Evolutionary conservation across 2,113 vertebrate species (phyloP), one percentile per base, ranked within the genome.

Genomic region (Ammodramus savannarum): DNA sequence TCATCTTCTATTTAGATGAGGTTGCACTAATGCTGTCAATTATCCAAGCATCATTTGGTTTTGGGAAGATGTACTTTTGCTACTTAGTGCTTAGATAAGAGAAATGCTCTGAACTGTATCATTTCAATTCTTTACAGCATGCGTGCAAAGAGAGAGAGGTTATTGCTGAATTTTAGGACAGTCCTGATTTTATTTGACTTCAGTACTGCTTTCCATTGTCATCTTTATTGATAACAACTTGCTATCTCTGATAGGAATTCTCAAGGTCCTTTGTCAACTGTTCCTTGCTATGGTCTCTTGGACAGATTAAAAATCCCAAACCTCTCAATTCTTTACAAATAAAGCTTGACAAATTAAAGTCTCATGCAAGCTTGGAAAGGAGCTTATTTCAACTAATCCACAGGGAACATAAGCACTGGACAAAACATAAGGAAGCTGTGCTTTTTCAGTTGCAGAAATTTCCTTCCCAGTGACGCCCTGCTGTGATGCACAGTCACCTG

Each of bases 21-120:
- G 63, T 87, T 93, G 71, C 63, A 74, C 67, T 93, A 94, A 91
- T 85, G 89, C 78, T 91, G 91, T 93, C 89, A 94, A 90, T 95
- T 96, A 95, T 88, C 63, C 72, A 89, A 79, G 87, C 87, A 83
- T 32, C 87, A 71, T 51, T 93, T 88, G 41, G 16, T 79, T 91
- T 91, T 18, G 71, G 74, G 62, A 91, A 87, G 66, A 83, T 51
- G 67, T 82, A 74, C 63, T 73, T 93, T 77, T 76, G 46, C 71
- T 85, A 67, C 58, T n/a, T 85, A 43, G 77, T 76, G 81, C 74
- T 91, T 67, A 87, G 74, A 27, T 57, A 85, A 77, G 49, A 92
- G 51, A 89, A 92, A 46, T 39, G 81, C 78, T 89, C 78, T 96
- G 91, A 94, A 79, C 87, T 94, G 89, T 27, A 29, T 76, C 54